Percentiles rank a stretch among this genome's conserved stretches.
Evolutionary conservation across 1,140 invertebrate species (phyloP).

Genomic region (Gonatopus flavifemur): DNA sequence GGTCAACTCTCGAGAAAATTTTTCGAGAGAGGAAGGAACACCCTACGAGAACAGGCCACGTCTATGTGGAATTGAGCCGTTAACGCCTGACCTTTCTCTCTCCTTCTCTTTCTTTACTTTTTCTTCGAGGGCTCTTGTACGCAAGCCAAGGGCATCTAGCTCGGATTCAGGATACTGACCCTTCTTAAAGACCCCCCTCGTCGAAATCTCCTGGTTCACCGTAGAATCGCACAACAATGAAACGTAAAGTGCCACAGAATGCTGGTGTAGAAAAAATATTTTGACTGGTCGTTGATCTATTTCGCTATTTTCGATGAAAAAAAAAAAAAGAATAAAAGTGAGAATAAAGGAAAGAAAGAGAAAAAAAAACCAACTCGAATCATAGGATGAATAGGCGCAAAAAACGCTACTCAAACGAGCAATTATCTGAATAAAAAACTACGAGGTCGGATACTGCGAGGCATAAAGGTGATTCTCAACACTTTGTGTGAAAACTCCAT

Average conservation of each 20-base stretch:
- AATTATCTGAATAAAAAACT: slow-evolving; percentile 9
- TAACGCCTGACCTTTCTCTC: slow-evolving; percentile 32
- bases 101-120: too few relatives aligned
- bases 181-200: slow-evolving; percentile 18
- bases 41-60: slow-evolving; percentile 7
- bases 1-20: slow-evolving; percentile 26
- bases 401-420: too few relatives aligned
- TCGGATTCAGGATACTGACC: slow-evolving; percentile 30
- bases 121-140: not conserved
- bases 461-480: not conserved
- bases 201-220: slow-evolving; percentile 7
- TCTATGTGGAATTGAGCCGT: slow-evolving; percentile 47
- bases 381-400: slow-evolving; percentile 6
- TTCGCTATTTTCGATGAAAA: not conserved
- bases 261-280: slow-evolving; percentile 40
- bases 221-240: slow-evolving; percentile 27
- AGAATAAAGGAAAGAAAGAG: not conserved
- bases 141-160: slow-evolving; percentile 6
- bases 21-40: slow-evolving; percentile 11
- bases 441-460: not conserved
- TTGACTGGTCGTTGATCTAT: slow-evolving; percentile 31
- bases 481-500: slow-evolving; percentile 36
- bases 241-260: slow-evolving; percentile 3
- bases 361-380: slow-evolving; percentile 13
- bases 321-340: not conserved